Percentiles rank a stretch among this genome's conserved stretches.
phyloP scores from a whole-genome alignment of 2,797 vertebrate genomes.

The Hipposideros larvatus region DNA sequence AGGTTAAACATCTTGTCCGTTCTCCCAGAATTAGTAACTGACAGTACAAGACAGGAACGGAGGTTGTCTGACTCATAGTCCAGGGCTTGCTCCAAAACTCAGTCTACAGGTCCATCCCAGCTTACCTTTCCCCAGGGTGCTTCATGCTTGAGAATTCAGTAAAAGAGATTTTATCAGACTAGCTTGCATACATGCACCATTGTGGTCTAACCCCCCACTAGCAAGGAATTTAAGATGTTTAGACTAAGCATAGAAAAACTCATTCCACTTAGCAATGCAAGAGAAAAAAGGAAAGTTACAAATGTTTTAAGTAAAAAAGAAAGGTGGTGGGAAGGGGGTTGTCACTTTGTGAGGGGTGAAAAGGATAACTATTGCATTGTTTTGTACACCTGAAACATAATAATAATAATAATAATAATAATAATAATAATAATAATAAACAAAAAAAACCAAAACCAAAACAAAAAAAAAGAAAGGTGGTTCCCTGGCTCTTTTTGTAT shows the following conservation, averaged over 20 bases:
- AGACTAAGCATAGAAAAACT: slow-evolving; percentile 58
- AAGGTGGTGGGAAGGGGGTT: neutral
- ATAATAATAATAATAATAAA: too few relatives aligned
- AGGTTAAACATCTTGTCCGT: slow-evolving; percentile 33
- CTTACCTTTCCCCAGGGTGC: slow-evolving; percentile 56
- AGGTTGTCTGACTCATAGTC: neutral
- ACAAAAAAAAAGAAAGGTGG: neutral
- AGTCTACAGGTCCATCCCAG: slow-evolving; percentile 14
- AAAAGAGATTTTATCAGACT: slow-evolving; percentile 70
- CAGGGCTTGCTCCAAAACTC: slow-evolving; percentile 14
- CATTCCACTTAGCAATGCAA: neutral
- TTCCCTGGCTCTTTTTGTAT: neutral
- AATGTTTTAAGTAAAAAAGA: neutral
- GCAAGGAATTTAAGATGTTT: slow-evolving; percentile 73
- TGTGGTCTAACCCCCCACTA: slow-evolving; percentile 58
- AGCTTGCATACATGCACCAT: slow-evolving; percentile 6
- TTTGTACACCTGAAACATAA: too few relatives aligned
- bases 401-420: too few relatives aligned
- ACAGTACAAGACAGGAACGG: neutral
- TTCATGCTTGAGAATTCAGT: slow-evolving; percentile 62
- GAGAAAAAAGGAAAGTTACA: slow-evolving; percentile 47
- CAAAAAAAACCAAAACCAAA: too few relatives aligned
- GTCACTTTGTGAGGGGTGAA: too few relatives aligned
- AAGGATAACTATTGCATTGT: too few relatives aligned
- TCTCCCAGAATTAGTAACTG: slow-evolving; percentile 3